Evolutionary conservation across 2,888 invertebrate species (phyloP).

Genomic region (Temnothorax unifasciatus): DNA sequence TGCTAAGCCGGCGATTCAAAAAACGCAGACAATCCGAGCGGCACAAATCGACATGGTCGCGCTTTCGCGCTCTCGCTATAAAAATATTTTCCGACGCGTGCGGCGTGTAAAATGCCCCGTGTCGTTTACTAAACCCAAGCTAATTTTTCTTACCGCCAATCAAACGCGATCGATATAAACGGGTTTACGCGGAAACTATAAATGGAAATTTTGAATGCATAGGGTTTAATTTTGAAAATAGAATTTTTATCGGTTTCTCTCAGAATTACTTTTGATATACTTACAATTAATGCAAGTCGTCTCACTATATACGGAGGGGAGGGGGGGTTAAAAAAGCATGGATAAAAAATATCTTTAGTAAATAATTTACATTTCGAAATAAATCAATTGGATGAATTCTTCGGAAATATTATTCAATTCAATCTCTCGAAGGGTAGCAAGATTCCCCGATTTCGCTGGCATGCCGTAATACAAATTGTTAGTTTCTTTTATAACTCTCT

Average conservation of each 20-base stretch:
- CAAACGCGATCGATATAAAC: background rate
- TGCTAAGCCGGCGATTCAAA: constrained; percentile 67
- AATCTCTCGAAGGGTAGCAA: background rate
- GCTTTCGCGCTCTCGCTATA: constrained; percentile 45
- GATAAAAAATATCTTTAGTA: background rate
- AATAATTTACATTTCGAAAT: background rate
- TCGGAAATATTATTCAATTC: background rate
- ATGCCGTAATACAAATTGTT: background rate
- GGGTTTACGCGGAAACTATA: background rate
- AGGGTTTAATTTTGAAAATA: background rate
- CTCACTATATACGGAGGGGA: background rate
- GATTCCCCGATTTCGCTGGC: background rate
- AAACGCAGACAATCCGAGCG: constrained; percentile 72
- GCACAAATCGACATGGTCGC: constrained; percentile 54
- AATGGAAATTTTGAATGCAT: background rate
- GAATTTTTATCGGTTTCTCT: background rate
- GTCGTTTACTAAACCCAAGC: constrained; percentile 21
- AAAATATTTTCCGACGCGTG: constrained; percentile 63
- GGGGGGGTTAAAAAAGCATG: background rate
- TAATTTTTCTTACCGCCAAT: constrained; percentile 24
- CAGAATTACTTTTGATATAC: background rate
- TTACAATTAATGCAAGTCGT: background rate
- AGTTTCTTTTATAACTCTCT: background rate
- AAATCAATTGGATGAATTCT: background rate
- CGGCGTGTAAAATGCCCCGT: constrained; percentile 44